Evolutionary conservation across 1,140 invertebrate species (phyloP).

Genomic region (Steinernema khuongi): DNA sequence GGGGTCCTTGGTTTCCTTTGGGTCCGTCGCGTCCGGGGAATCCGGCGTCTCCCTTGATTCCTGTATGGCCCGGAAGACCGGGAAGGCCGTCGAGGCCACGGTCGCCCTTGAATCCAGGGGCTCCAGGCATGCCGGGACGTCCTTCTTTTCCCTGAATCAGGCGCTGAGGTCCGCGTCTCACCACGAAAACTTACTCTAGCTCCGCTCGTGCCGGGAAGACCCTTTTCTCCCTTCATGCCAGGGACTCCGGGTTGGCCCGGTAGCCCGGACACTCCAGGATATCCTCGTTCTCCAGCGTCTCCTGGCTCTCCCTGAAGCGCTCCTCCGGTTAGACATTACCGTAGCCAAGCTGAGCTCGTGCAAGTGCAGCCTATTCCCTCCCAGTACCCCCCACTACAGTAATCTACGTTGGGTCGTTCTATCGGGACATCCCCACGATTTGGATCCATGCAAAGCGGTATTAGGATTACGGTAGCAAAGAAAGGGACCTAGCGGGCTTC

Average conservation of each 20-base stretch:
- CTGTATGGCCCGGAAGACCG: constrained; percentile 46
- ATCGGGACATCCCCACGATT: no score
- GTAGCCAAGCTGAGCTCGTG: neutral
- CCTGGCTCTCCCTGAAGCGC: constrained; percentile 55
- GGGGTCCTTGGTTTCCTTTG: constrained; percentile 53
- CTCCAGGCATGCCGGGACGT: constrained; percentile 49
- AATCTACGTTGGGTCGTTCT: neutral
- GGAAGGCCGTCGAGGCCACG: constrained; percentile 54
- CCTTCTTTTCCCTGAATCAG: constrained; percentile 56
- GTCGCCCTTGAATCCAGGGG: constrained; percentile 56
- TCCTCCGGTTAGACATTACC: neutral
- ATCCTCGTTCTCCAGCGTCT: constrained; percentile 53
- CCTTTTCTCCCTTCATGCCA: constrained; percentile 59
- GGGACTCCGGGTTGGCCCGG: constrained; percentile 55
- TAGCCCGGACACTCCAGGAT: constrained; percentile 50
- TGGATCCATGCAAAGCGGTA: constrained; percentile 1
- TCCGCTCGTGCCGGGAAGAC: constrained; percentile 55
- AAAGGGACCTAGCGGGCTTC: no score
- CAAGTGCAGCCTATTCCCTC: constrained; percentile 13
- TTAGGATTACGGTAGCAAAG: neutral
- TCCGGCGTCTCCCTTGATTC: constrained; percentile 46
- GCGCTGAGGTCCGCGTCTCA: neutral
- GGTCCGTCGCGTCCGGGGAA: constrained; percentile 40
- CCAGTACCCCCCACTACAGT: neutral
- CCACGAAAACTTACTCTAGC: constrained; percentile 46